Conservation (phyloP, 1,140 invertebrate genomes). For the Mesaphorura yosii region DNA sequence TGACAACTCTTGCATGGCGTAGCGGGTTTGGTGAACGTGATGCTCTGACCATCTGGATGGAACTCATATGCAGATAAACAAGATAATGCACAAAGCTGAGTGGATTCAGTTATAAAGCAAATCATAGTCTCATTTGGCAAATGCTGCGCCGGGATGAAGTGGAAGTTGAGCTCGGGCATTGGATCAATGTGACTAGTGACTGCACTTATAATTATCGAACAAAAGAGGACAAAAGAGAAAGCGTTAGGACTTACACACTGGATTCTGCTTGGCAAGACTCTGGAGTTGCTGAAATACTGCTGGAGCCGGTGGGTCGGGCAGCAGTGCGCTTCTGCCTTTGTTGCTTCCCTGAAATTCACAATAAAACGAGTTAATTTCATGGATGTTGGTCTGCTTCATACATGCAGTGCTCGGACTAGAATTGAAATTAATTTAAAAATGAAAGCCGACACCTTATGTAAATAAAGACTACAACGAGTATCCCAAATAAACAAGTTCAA, state of each 20-base stretch:
- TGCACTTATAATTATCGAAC: too few relatives aligned
- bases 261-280: constrained; percentile 43
- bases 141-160: too few relatives aligned
- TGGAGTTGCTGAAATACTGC: constrained; percentile 41
- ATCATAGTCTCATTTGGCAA: too few relatives aligned
- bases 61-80: too few relatives aligned
- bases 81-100: too few relatives aligned
- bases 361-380: constrained; percentile 1
- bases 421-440: constrained; percentile 16
- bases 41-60: too few relatives aligned
- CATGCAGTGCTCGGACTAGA: too few relatives aligned
- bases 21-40: too few relatives aligned
- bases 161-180: too few relatives aligned
- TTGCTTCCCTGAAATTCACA: constrained; percentile 30
- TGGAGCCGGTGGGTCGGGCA: constrained; percentile 41
- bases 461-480: background rate
- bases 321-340: constrained; percentile 38
- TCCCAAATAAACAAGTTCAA: background rate
- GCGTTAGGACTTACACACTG: constrained; percentile 38
- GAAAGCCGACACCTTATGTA: background rate
- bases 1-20: too few relatives aligned
- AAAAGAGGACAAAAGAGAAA: constrained; percentile 5
- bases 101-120: too few relatives aligned
- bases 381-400: background rate
- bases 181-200: too few relatives aligned